Conservation (phyloP, 2,113 vertebrate genomes). For the Urocolius indicus region DNA sequence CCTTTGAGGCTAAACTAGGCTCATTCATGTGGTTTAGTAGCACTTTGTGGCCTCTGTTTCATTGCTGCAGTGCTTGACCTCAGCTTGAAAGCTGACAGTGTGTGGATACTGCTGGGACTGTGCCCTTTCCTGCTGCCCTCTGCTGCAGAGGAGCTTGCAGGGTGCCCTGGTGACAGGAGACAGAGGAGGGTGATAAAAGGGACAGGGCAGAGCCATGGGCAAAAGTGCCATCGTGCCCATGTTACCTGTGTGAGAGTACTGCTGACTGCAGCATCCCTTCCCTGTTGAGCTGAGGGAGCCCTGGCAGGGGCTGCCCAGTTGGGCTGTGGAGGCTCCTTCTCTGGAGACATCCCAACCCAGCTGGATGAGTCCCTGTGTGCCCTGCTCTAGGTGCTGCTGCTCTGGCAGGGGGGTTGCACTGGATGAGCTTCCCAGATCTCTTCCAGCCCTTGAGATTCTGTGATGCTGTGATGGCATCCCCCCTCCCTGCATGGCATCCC, state of each 20-base stretch:
- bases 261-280: background rate
- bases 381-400: too few species aligned
- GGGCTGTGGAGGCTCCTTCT: too few species aligned
- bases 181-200: background rate
- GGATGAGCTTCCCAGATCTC: too few species aligned
- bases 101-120: background rate
- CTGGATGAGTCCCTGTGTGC: too few species aligned
- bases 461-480: background rate
- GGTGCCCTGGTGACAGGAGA: background rate
- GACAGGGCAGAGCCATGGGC: background rate
- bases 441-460: too few species aligned
- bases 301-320: too few species aligned
- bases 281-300: too few species aligned
- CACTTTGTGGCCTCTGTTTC: background rate
- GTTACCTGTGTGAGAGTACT: accelerated
- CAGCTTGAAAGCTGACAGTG: background rate
- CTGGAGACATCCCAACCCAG: too few species aligned
- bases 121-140: background rate
- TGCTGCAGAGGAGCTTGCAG: background rate
- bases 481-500: background rate
- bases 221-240: background rate
- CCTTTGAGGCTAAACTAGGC: background rate
- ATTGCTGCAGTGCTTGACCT: background rate
- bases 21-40: accelerated
- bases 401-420: too few species aligned